Evolutionary conservation across 2,888 invertebrate species (phyloP).

Genomic region (Elmis aenea): DNA sequence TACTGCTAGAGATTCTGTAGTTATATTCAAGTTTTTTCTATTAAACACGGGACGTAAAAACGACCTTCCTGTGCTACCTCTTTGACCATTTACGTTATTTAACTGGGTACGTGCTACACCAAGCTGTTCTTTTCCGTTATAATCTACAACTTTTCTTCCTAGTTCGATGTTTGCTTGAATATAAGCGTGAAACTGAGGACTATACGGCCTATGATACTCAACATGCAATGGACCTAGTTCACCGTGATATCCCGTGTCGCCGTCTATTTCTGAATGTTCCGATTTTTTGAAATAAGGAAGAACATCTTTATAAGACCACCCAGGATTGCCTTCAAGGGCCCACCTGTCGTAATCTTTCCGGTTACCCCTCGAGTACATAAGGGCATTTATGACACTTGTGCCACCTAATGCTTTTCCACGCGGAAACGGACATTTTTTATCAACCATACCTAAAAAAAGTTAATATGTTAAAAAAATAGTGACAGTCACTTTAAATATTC

Average conservation of each 20-base stretch:
- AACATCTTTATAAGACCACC: no score
- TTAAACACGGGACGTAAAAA: conserved; percentile 62
- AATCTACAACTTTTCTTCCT: conserved; percentile 64
- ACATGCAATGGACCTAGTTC: conserved; percentile 62
- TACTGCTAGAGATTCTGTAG: conserved; percentile 62
- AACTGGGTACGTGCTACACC: conserved; percentile 66
- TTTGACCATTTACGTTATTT: conserved; percentile 61
- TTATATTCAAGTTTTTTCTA: conserved; percentile 63
- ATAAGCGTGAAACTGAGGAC: conserved; percentile 58
- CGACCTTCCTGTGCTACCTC: conserved; percentile 72
- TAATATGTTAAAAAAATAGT: no score
- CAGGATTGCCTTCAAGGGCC: no score
- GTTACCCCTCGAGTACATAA: no score
- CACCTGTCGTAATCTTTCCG: no score
- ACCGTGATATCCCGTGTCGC: conserved; percentile 60
- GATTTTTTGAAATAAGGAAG: no score
- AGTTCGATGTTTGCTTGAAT: conserved; percentile 60
- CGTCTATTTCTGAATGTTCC: no score
- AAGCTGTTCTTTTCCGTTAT: conserved; percentile 58
- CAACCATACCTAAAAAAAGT: no score
- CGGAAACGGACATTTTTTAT: no score
- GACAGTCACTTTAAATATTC: no score
- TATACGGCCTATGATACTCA: conserved; percentile 55
- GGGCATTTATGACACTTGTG: no score
- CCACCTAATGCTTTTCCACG: no score